Base-by-base conservation (phyloP, 2,888 invertebrate species). In the Drosophila recens region DNA sequence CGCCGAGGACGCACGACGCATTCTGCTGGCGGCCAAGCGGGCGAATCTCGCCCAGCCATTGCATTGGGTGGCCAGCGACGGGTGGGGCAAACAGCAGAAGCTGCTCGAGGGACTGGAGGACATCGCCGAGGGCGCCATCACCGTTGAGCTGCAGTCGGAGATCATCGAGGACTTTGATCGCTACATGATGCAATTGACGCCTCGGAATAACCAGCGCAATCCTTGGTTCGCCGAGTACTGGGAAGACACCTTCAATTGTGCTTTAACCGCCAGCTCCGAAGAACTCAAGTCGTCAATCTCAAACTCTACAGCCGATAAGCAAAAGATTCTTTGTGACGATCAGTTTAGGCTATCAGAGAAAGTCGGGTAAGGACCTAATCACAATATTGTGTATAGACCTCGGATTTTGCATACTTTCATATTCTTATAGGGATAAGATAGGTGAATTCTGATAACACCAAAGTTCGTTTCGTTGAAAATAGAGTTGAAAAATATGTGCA, bases 181-280 rank as follows among this genome's bases (percentile, higher is more conserved):
- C 0, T 96, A 96, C 90, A 96, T 96, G 94, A 93, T 94, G 79
- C 93, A 93, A 1, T 90, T 95, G 3, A 95, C 94, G 0, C 95
- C 95, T 0, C 93, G 93, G 23, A 93, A 90, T 38, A 95, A 95
- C 48, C 65, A 69, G 33, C 93, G 96, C 2, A 96, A 96, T 90
- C 96, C 95, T 0, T 96, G 96, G 96, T 96, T 96, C 87, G 93
- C 93, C 23, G 96, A 96, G 84, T 96, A 95, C 89, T 96, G 96
- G 96, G 94, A 95, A 86, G 95, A 95, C 71, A 94, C 95, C 8
- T 96, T 96, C 84, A 93, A 94, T 56, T 96, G 96, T 85, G 48
- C 11, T 6, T n/a, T 64, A 10, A 15, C 43, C 6, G 11, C 3
- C 10, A 36, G 33, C 15, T 27, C 46, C 36, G 34, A 23, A 4